phyloP scores from a whole-genome alignment of 2,888 invertebrate genomes.

The Apodemia hepburni region DNA sequence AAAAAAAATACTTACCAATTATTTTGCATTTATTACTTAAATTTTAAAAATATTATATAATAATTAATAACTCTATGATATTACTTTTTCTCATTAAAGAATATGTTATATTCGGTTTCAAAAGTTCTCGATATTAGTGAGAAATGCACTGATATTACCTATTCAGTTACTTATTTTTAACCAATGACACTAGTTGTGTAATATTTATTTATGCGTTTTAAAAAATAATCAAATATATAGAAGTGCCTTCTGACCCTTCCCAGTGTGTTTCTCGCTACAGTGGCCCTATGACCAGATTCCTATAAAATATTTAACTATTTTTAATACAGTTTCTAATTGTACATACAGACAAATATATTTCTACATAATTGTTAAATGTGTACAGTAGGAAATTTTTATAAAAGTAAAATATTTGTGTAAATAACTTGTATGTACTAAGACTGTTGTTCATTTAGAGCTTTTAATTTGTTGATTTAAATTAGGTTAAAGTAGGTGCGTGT shows the following conservation, averaged over 20 bases:
- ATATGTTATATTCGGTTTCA: not conserved
- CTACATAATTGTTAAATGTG: conserved; percentile 71
- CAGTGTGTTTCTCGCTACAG: conserved; percentile 43
- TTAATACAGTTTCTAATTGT: conserved; percentile 74
- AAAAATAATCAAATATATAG: not conserved
- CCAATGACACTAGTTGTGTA: not conserved
- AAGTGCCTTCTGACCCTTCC: conserved; percentile 39
- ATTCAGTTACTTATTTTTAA: not conserved
- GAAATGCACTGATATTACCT: not conserved
- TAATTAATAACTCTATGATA: not conserved
- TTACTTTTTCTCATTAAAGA: not conserved
- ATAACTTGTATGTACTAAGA: conserved; percentile 76
- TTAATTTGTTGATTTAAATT: conserved; percentile 70
- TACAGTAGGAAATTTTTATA: conserved; percentile 77
- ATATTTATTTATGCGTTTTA: not conserved
- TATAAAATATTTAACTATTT: conserved; percentile 70
- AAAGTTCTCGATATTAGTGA: not conserved
- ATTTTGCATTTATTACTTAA: not conserved
- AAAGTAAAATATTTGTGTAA: conserved; percentile 66
- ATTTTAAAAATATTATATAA: not conserved
- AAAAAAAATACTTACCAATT: too few species aligned
- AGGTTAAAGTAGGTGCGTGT: conserved; percentile 57
- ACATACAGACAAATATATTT: conserved; percentile 74
- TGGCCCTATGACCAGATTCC: conserved; percentile 52
- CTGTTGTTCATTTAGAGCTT: conserved; percentile 78